Conservation (phyloP, 2,888 invertebrate genomes). For the Habrosyne pyritoides region DNA sequence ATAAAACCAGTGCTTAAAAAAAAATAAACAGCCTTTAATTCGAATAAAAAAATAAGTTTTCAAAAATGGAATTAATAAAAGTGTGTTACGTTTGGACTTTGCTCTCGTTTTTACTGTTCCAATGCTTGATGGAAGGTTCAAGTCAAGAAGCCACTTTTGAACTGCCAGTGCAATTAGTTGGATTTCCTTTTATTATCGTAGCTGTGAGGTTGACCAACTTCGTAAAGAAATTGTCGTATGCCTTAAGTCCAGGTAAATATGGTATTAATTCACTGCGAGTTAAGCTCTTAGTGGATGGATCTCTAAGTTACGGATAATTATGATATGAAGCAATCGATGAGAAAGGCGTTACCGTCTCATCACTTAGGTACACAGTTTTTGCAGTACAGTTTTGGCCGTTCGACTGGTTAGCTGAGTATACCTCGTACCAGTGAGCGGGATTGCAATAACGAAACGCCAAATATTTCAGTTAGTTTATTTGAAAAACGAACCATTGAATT, state of each 20-base stretch:
- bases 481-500: not conserved
- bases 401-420: constrained; percentile 38
- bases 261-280: not conserved
- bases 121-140: constrained; percentile 62
- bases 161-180: constrained; percentile 91
- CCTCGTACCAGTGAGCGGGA: constrained; percentile 13
- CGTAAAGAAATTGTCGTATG: constrained; percentile 92
- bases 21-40: not conserved
- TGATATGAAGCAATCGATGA: constrained; percentile 27
- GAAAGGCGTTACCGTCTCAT: constrained; percentile 49
- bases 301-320: not conserved
- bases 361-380: constrained; percentile 46
- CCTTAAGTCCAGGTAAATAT: constrained; percentile 70
- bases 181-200: constrained; percentile 92
- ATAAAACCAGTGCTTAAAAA: not conserved
- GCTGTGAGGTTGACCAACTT: constrained; percentile 92
- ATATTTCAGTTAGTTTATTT: not conserved
- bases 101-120: constrained; percentile 58
- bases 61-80: constrained; percentile 64
- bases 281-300: too few species aligned
- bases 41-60: constrained; percentile 12
- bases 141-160: constrained; percentile 66
- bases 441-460: constrained; percentile 7
- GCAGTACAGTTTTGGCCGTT: constrained; percentile 49
- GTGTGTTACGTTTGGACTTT: constrained; percentile 64